These are phyloP conservation scores for Poecilus cupreus DNA, from an alignment of 2,888 invertebrate genomes.

Conservation along the genomic window DNA sequence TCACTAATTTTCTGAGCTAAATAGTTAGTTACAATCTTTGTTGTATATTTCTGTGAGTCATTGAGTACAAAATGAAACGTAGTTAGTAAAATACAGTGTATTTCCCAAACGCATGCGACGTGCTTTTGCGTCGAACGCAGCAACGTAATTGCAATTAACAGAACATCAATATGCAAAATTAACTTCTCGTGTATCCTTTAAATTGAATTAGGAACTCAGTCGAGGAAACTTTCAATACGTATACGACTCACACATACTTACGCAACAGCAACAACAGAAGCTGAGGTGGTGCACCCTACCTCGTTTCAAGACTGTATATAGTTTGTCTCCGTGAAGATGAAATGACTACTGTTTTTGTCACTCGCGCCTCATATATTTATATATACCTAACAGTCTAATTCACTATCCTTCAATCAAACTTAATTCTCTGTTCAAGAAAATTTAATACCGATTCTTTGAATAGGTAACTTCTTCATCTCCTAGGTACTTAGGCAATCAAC, in stretches of 20 bases:
- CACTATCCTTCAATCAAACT: too few species aligned
- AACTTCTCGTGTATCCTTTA: slow-evolving; percentile 39
- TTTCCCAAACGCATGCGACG: neutral
- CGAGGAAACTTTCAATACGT: slow-evolving; percentile 20
- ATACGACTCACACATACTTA: neutral
- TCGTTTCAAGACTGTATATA: neutral
- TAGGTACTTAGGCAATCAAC: too few species aligned
- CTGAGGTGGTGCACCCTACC: neutral
- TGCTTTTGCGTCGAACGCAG: neutral
- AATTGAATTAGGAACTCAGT: slow-evolving; percentile 38
- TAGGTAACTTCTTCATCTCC: too few species aligned
- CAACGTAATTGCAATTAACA: slow-evolving; percentile 32
- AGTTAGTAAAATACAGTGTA: neutral
- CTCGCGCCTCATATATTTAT: too few species aligned
- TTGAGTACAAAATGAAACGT: neutral
- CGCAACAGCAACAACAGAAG: neutral
- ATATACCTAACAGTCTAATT: too few species aligned
- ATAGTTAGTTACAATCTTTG: too few species aligned
- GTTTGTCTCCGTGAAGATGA: neutral
- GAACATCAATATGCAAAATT: slow-evolving; percentile 46
- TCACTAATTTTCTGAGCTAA: too few species aligned
- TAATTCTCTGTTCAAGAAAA: too few species aligned
- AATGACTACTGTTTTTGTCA: too few species aligned
- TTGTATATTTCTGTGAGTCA: too few species aligned
- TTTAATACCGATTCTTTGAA: too few species aligned